Percentiles rank a stretch among this genome's conserved stretches.
These are phyloP conservation scores for Heliconius aoede DNA, from an alignment of 2,888 invertebrate species.

Conservation along the genomic window DNA sequence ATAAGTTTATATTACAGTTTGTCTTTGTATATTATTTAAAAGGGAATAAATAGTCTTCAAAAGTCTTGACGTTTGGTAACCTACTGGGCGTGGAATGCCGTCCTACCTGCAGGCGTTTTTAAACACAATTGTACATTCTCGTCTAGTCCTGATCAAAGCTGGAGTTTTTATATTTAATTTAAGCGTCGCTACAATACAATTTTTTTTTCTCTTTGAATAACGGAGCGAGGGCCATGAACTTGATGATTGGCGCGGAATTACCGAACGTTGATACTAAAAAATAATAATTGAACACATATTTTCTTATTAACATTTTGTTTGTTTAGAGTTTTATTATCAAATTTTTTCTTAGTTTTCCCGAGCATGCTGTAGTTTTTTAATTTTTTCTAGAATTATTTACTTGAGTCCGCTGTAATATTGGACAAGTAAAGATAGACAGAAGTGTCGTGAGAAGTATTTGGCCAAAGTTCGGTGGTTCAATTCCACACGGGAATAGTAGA, in stretches of 20 bases:
- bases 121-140: conserved; percentile 54
- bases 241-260: conserved; percentile 13
- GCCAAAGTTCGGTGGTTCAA: not conserved
- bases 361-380: too few species aligned
- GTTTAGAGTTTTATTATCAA: too few species aligned
- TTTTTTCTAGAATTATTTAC: too few species aligned
- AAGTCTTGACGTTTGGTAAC: conserved; percentile 23
- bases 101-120: conserved; percentile 59
- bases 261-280: not conserved
- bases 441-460: not conserved
- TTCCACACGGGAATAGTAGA: not conserved
- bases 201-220: conserved; percentile 29
- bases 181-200: conserved; percentile 24
- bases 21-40: not conserved
- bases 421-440: not conserved
- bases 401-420: not conserved
- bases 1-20: not conserved
- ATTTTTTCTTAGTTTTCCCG: too few species aligned
- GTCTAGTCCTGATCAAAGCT: conserved; percentile 48
- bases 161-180: conserved; percentile 40
- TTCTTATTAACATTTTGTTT: not conserved
- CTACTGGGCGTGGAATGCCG: conserved; percentile 59
- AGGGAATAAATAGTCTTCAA: not conserved
- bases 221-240: conserved; percentile 28
- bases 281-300: not conserved